Base-by-base conservation (phyloP, 2,797 vertebrate genomes). In the Dicrostonyx torquatus region DNA sequence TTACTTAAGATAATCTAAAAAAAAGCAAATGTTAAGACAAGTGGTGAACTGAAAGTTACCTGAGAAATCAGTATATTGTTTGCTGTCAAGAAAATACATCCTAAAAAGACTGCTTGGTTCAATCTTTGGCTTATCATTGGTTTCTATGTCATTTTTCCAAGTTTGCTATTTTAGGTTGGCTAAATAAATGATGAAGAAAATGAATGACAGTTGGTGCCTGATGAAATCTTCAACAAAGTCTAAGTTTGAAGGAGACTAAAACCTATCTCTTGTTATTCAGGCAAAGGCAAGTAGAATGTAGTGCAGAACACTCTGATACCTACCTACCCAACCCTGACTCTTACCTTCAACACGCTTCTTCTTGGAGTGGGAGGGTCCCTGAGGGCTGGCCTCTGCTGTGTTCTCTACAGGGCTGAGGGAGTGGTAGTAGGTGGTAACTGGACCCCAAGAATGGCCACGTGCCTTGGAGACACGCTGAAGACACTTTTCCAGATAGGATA, bases 401-500 rank as follows among this genome's bases (percentile, higher is more conserved):
- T 31, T 97, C 62, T 97, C 96, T 13, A 66, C 90, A 6, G 95
- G 89, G 66, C 70, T 97, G 40, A 98, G 97, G 17, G 98, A 98
- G 34, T 80, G 87, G 92, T 89, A 87, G 34, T 98, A 98, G 31
- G 92, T 50, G 2, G 83, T 68, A 4, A 98, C 89, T 13, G 98
- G 90, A 5, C 89, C 58, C 97, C 97, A 98, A 12, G 80, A 13
- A 50, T 0, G 17, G 1, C 66, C 76, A 43, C 64, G 73, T 50
- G 13, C 11, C 26, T 64, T 77, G 60, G 96, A 78, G n/a, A 96
- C 14, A 37, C 0, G 82, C n/a, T 96, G 89, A 34, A 97, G 94
- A 79, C 88, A 91, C 93, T 90, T 97, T 64, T 97, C 96, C 80
- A 98, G 85, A 66, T 98, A 98, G 45, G 96, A 86, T 3, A 98